These are phyloP conservation scores for Lethenteron camtschaticum DNA, from an alignment of 2,113 vertebrate species.

Conservation along the genomic window DNA sequence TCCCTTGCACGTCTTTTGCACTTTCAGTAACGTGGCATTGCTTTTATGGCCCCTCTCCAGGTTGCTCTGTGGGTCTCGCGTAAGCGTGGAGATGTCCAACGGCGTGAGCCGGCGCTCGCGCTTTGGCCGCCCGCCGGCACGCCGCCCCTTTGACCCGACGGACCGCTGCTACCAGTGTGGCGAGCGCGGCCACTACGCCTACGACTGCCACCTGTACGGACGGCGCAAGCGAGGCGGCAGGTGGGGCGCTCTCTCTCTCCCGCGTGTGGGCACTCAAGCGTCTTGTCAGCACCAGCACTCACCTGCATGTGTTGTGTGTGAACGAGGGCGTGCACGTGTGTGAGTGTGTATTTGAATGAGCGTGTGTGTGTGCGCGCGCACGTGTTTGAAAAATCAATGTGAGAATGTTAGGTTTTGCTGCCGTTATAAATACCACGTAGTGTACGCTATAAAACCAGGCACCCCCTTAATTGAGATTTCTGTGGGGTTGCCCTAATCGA, in stretches of 20 bases:
- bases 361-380: no score
- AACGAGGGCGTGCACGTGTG: no score
- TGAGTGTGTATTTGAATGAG: no score
- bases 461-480: no score
- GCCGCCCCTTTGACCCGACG: conserved; percentile 39
- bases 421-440: no score
- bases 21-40: neutral
- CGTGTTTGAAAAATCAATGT: no score
- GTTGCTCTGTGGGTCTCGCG: conserved; percentile 33
- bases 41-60: conserved; percentile 13
- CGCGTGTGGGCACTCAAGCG: no score
- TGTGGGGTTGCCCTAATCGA: no score
- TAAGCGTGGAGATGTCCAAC: conserved; percentile 37
- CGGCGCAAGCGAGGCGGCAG: conserved; percentile 30
- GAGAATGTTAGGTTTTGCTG: no score
- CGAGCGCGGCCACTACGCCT: conserved; percentile 37
- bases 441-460: no score
- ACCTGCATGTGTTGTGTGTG: no score
- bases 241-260: conserved; percentile 12
- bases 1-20: neutral
- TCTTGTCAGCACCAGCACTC: no score
- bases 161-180: conserved; percentile 44
- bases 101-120: conserved; percentile 36
- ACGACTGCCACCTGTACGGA: conserved; percentile 43
- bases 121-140: conserved; percentile 22